Evolutionary conservation across 2,113 vertebrate species (phyloP).

Genomic region (Camarhynchus parvulus): DNA sequence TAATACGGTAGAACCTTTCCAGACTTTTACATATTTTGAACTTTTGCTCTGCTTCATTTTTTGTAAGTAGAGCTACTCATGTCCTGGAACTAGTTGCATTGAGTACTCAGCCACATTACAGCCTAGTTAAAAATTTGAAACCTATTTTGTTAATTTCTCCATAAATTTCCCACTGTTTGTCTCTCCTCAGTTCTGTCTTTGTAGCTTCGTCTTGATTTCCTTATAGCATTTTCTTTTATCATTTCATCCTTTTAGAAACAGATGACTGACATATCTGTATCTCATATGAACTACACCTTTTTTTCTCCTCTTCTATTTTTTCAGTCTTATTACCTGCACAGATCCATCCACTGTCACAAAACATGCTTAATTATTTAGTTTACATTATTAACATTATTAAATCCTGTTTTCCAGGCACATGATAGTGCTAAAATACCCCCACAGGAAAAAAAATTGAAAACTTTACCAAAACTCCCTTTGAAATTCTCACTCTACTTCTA

Average conservation of each 20-base stretch:
- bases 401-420: background rate
- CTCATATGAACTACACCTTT: background rate
- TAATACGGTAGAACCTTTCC: background rate
- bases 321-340: background rate
- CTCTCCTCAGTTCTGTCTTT: background rate
- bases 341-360: background rate
- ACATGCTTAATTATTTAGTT: background rate
- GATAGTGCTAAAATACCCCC: background rate
- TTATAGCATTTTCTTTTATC: background rate
- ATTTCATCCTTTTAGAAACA: background rate
- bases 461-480: background rate
- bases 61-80: background rate
- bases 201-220: background rate
- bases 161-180: background rate
- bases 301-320: background rate
- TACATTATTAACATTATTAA: background rate
- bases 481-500: background rate
- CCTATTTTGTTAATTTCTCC: background rate
- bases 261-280: background rate
- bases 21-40: background rate
- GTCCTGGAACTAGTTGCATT: background rate
- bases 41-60: background rate
- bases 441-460: background rate
- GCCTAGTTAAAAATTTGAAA: background rate
- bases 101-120: background rate